Base-by-base conservation (phyloP, 2,888 invertebrate species). In the Syrista parreyssii region DNA sequence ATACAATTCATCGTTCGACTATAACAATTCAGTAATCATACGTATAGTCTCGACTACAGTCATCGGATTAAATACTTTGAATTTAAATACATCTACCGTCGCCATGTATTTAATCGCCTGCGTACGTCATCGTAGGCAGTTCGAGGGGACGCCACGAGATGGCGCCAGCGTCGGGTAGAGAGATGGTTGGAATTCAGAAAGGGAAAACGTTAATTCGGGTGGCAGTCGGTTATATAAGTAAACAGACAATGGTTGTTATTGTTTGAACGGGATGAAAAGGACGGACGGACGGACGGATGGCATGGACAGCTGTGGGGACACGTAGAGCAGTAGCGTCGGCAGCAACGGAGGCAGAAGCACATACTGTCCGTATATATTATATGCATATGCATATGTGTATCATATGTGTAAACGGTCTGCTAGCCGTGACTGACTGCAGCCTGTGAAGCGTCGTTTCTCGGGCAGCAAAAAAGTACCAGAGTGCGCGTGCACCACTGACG, bases 191-290 rank as follows among this genome's bases (percentile, higher is more conserved):
- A 71, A 32, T 32, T 32, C 71, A 71, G 32, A 71, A 32, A 32
- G 30, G 31, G 80, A 73, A 32, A 68, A 75, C 75, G 40, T 73
- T 36, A 30, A 68, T 69, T 75, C 81, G 71, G 80, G 78, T 78
- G 78, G 76, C 78, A 77, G 78, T 81, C 84, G 68, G 83, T 86
- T 84, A 84, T 84, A 86, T 85, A 84, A 87, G 84, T 83, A 82
- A 84, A 86, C 82, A 85, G 83, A 88, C 86, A 88, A 88, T 86
- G 86, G 84, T 86, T 83, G 86, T 86, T 87, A 88, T 88, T 87
- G 88, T 88, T 86, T 87, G 86, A 85, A 80, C 83, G 83, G 82
- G 84, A 88, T 83, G 83, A 84, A 85, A 86, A 83, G 84, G 84
- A 86, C 82, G 84, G 71, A 71, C 32, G 33, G 68, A 75, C 79